Evolutionary conservation across 2,888 invertebrate species (phyloP).

Genomic region (Halictus ligatus): DNA sequence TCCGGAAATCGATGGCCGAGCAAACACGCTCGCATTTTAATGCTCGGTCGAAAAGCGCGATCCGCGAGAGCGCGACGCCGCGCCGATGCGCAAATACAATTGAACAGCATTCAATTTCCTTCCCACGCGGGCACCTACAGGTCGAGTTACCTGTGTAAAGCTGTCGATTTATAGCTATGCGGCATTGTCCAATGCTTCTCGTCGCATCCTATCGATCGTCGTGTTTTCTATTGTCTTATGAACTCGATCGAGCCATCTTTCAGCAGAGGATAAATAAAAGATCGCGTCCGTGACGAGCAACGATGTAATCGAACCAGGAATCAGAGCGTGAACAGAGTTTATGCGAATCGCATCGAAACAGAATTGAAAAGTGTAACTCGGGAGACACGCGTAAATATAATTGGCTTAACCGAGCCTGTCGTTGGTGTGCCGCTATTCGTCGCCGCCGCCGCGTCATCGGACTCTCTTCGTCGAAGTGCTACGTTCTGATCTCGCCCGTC

Average conservation of each 20-base stretch:
- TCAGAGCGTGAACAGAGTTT: neutral
- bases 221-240: conserved; percentile 26
- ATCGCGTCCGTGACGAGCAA: neutral
- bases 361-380: conserved; percentile 24
- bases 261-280: neutral
- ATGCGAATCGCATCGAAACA: conserved; percentile 8
- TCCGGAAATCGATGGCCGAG: neutral
- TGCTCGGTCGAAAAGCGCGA: conserved; percentile 7
- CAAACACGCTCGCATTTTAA: neutral
- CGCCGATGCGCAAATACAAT: conserved; percentile 11
- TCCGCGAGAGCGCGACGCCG: neutral
- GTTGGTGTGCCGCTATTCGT: conserved; percentile 8
- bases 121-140: neutral
- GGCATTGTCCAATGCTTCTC: conserved; percentile 39
- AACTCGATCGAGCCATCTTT: neutral
- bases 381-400: conserved; percentile 32
- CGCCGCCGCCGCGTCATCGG: neutral
- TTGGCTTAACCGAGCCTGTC: conserved; percentile 55
- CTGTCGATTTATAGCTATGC: conserved; percentile 28
- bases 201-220: conserved; percentile 43
- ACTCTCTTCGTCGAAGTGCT: conserved; percentile 3
- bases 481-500: conserved; percentile 28
- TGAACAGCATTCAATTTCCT: conserved; percentile 16
- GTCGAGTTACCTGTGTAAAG: conserved; percentile 17
- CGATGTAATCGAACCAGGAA: neutral